Conservation (phyloP, 2,113 vertebrate genomes). For the Albula glossodonta region DNA sequence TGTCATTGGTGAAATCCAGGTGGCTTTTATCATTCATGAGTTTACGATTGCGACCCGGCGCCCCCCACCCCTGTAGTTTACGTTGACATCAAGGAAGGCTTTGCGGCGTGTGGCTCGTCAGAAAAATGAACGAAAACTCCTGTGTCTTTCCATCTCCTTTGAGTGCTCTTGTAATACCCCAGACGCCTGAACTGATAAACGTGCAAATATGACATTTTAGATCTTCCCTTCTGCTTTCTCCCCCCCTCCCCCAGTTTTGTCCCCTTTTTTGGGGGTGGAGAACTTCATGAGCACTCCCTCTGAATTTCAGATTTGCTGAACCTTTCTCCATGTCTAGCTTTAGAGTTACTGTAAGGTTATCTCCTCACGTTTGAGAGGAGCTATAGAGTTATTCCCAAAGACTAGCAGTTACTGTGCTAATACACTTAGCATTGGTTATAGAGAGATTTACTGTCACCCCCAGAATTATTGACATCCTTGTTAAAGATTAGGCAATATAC, state of each 20-base stretch:
- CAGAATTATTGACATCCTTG: no score
- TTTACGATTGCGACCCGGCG: background rate
- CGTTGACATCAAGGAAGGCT: background rate
- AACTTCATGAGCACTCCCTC: background rate
- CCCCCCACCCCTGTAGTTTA: background rate
- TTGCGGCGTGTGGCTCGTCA: background rate
- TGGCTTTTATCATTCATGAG: constrained; percentile 14
- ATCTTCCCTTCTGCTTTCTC: background rate
- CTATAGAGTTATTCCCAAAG: no score
- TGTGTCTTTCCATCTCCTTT: background rate
- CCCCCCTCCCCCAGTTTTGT: background rate
- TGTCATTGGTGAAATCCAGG: constrained; percentile 7
- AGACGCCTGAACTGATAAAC: background rate
- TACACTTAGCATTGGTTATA: no score
- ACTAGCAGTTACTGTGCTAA: no score
- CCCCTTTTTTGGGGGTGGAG: background rate
- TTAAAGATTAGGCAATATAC: no score
- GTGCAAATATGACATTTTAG: background rate
- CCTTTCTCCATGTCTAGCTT: no score
- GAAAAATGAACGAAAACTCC: constrained; percentile 1
- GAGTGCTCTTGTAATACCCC: background rate
- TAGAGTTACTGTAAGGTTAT: no score
- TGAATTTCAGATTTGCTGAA: background rate
- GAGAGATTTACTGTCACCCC: no score
- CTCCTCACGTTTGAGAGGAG: no score